Percentiles rank a stretch among this genome's conserved stretches.
phyloP scores from a whole-genome alignment of 2,888 invertebrate genomes.

The Alsophila aescularia region DNA sequence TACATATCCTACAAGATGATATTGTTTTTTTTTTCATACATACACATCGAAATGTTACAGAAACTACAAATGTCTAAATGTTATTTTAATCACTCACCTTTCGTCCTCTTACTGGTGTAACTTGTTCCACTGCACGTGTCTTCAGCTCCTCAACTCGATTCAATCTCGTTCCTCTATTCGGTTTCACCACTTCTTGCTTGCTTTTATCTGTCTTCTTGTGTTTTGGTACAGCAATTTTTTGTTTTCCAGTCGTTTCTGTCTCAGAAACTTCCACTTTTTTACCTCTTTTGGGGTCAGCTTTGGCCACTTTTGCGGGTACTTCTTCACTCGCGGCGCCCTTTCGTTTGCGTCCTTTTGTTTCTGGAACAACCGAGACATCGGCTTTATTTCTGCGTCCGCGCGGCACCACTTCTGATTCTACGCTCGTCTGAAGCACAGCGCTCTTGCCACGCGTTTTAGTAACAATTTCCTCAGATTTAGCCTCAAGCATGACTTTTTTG shows the following conservation, averaged over 20 bases:
- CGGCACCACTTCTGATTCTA: constrained; percentile 1
- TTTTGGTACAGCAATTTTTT: constrained; percentile 1
- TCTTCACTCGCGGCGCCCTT: constrained; percentile 37
- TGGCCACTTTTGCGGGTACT: constrained; percentile 39
- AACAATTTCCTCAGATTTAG: neutral
- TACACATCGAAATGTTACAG: no score
- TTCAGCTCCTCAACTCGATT: constrained; percentile 1
- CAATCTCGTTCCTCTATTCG: constrained; percentile 12
- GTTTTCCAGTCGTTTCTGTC: neutral
- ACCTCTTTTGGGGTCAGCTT: constrained; percentile 34
- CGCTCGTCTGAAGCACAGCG: neutral
- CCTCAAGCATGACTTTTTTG: neutral
- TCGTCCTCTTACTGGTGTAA: constrained; percentile 2
- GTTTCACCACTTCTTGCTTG: constrained; percentile 1
- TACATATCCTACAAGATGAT: no score
- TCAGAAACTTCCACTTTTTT: constrained; percentile 33
- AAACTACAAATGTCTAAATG: neutral
- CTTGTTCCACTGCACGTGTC: neutral
- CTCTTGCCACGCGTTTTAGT: neutral
- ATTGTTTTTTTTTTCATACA: no score
- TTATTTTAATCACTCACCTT: constrained; percentile 2
- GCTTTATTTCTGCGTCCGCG: neutral
- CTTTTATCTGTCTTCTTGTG: neutral
- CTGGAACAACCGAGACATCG: neutral
- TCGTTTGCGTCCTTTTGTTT: constrained; percentile 38